A percentile compares a stretch with the other conserved stretches of the same genome.
Evolutionary conservation across 2,113 vertebrate species (phyloP).

Genomic region (Epinephelus cyanopodus): DNA sequence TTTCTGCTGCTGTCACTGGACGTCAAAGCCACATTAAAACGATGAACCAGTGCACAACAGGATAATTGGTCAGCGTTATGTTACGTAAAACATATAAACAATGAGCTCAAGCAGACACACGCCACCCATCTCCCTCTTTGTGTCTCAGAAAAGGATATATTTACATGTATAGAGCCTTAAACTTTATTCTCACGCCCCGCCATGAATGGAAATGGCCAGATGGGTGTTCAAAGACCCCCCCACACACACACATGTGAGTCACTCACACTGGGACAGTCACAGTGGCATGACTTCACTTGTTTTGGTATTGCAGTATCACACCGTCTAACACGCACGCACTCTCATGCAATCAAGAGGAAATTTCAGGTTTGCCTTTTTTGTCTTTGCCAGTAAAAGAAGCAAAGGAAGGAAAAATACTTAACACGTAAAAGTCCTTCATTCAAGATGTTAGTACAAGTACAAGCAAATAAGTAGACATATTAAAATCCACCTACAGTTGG

Average conservation of each 20-base stretch:
- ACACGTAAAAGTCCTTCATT: not conserved
- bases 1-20: not conserved
- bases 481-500: not conserved
- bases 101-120: not conserved
- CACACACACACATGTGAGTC: constrained; percentile 52
- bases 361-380: not conserved
- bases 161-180: constrained; percentile 15
- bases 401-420: not conserved
- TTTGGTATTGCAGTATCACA: constrained; percentile 7
- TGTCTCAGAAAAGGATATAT: not conserved
- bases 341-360: not conserved
- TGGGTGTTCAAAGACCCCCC: constrained; percentile 51
- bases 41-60: not conserved
- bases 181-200: constrained; percentile 9
- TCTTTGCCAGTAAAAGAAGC: too few relatives aligned
- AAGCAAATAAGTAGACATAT: not conserved
- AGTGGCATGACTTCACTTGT: constrained; percentile 33
- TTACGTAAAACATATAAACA: not conserved
- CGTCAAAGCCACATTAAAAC: not conserved
- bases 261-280: not conserved
- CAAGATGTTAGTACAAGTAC: not conserved
- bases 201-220: constrained; percentile 35
- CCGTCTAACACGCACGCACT: not conserved
- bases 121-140: not conserved
- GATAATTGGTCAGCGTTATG: not conserved